Base-by-base conservation (phyloP, 2,113 vertebrate species). In the Antigone vipio region DNA sequence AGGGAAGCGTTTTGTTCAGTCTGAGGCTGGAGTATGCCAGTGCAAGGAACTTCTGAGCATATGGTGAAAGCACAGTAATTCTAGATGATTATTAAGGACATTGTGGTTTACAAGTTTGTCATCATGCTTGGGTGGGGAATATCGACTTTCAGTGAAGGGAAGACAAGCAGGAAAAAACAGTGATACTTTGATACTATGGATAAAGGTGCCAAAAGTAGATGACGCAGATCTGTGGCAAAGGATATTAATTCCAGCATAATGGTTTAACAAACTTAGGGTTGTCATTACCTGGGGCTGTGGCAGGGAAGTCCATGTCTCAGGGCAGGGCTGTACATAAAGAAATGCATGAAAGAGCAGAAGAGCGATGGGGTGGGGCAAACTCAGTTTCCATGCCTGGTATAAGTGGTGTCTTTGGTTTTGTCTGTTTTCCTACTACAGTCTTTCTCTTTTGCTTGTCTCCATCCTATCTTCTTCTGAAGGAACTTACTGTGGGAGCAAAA, bases 31-130 rank as follows among this genome's bases (percentile, higher is more conserved):
- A 75, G 6, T 27, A 49, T 73, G 53, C 26, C 32, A 73, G 12
- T 35, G 6, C 15, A 58, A 40, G n/a, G 27, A 12, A 2, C 11
- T 85, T 84, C 38, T 66, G 50, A 77, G 44, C 1, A 23, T 85
- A 72, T 82, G 30, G 21, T 72, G 35, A 47, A 78, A 81, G 12
- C 14, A 24, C 22, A 69, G 38, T 56, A 60, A 35, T 72, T 86
- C 30, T 27, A 40, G 35, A 11, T 85, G 64, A 34, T 52, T 77
- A 24, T 59, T 64, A 56, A 69, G 17, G 17, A 58, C 83, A 19
- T 45, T 85, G 27, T 35, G 26, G 22, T 90, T 90, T 71, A 52
- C 6, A 14, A 0, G 0, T 16, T 32, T 0, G 0, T 18, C 24
- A 11, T 88, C 27, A 4, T 53, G 17, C 34, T 20, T 69, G 8